Conservation (phyloP, 2,797 vertebrate genomes). For the Enteromius trimaculatus region DNA sequence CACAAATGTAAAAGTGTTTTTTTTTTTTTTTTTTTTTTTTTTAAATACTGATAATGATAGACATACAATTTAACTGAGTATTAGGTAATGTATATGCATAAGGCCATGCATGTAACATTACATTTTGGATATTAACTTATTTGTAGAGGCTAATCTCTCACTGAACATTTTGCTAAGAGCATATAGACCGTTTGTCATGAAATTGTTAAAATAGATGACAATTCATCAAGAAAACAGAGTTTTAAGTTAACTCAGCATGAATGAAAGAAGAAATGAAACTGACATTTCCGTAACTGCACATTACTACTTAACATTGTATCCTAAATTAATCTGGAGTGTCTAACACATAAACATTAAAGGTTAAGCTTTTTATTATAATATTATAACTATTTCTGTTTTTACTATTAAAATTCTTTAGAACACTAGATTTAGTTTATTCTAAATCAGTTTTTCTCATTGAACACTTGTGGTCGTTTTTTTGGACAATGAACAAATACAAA, state of each 20-base stretch:
- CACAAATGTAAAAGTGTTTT: too few species aligned
- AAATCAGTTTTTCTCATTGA: neutral
- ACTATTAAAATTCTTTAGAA: neutral
- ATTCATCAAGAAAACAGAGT: neutral
- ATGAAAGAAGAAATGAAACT: neutral
- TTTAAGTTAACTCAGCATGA: neutral
- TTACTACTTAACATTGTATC: too few species aligned
- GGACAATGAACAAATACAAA: neutral
- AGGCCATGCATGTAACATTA: neutral
- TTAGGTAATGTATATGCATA: neutral
- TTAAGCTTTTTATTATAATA: neutral
- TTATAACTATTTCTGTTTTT: neutral
- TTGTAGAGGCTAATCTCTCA: neutral
- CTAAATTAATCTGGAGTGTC: too few species aligned
- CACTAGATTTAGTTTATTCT: neutral
- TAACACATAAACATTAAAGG: neutral
- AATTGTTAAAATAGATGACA: neutral
- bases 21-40: too few species aligned
- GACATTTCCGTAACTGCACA: neutral
- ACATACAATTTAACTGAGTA: neutral
- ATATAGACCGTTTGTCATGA: neutral
- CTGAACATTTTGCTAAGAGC: neutral
- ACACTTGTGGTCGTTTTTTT: neutral
- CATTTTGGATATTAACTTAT: neutral
- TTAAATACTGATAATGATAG: neutral